Evolutionary conservation across 2,888 invertebrate genomes (phyloP), one percentile per base, ranked within the genome.

Genomic region (Morpho helenor): DNA sequence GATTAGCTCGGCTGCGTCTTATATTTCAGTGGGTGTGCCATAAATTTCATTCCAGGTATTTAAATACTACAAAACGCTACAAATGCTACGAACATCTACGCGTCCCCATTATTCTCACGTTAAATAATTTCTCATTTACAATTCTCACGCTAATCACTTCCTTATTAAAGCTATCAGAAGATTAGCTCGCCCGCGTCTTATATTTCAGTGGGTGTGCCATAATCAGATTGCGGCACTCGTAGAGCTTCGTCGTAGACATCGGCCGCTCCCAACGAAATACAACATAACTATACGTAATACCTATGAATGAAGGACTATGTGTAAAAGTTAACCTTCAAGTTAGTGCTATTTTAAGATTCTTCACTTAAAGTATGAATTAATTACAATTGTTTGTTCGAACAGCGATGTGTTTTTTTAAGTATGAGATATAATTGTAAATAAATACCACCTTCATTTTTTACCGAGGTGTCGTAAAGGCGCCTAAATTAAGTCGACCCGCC

Each of bases 151-250:
- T 54, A 49, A 60, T 57, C 48, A 52, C 56, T 57, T 49, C 48
- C 51, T 51, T 45, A 9, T 31, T 54, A 56, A 56, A 51, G 41
- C 43, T 47, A 49, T 44, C 53, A 49, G 48, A 63, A 62, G 50
- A 68, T 65, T 63, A 61, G 53, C 62, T 67, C 56, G 59, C 56
- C 59, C 59, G 69, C 75, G 68, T 75, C 71, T 77, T 71, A 71
- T 74, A 73, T 70, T 75, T 74, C 69, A 72, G 77, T 80, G 81
- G 85, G 85, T 83, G 84, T 82, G 87, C 87, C 84, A 80, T 89
- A 89, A 89, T 88, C 87, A 85, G 89, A 88, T 89, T 89, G 87
- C 86, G 83, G 84, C 85, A 83, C 76, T 89, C 77, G 76, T 88
- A 82, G 82, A 80, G 86, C 87, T 89, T 89, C 89, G 67, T 69